A percentile compares a stretch with the other conserved stretches of the same genome.
phyloP scores from a whole-genome alignment of 2,888 invertebrate genomes.

The Protodeltote pygarga region DNA sequence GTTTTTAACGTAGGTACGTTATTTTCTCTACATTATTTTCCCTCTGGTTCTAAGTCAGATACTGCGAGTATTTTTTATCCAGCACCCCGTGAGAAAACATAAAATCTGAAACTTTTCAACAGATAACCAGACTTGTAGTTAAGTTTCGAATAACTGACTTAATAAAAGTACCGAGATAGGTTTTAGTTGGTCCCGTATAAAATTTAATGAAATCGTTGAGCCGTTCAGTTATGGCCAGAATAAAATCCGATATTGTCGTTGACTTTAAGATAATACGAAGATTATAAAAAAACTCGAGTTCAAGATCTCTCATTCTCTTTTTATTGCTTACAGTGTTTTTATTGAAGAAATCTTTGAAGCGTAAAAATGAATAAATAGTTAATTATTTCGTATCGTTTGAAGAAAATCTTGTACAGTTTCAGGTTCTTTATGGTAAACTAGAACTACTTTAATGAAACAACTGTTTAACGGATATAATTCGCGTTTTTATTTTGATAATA shows the following conservation, averaged over 20 bases:
- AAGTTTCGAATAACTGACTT: conserved; percentile 45
- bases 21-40: conserved; percentile 42
- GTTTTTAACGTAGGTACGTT: too few relatives aligned
- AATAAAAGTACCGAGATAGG: conserved; percentile 42
- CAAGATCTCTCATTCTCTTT: too few relatives aligned
- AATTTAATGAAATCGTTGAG: conserved; percentile 39
- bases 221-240: conserved; percentile 13
- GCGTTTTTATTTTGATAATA: too few relatives aligned
- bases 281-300: conserved; percentile 24
- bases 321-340: too few relatives aligned
- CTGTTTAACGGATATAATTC: too few relatives aligned
- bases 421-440: too few relatives aligned
- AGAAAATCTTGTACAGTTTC: too few relatives aligned
- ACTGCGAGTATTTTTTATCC: conserved; percentile 36
- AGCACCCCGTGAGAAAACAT: conserved; percentile 37
- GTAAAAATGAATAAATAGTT: too few relatives aligned
- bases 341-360: too few relatives aligned
- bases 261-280: conserved; percentile 26
- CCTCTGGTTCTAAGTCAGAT: conserved; percentile 10
- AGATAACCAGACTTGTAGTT: conserved; percentile 42
- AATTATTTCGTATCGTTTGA: too few relatives aligned
- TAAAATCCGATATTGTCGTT: conserved; percentile 18
- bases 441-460: too few relatives aligned
- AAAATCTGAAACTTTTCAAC: conserved; percentile 41
- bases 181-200: conserved; percentile 32